Conservation (phyloP, 2,113 vertebrate species). For the Hemiprocne comata region DNA sequence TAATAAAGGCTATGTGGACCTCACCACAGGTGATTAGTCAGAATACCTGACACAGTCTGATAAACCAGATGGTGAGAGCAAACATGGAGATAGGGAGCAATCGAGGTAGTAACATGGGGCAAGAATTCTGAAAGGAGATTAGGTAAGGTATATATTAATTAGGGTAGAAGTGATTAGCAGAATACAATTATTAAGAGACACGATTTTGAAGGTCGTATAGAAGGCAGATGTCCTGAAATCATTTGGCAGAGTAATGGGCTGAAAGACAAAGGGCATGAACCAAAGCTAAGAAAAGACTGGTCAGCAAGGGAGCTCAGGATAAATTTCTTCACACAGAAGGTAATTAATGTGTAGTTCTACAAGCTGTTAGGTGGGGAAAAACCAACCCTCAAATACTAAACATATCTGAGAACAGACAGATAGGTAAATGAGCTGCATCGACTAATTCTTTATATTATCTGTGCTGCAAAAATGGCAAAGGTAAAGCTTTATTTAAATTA, state of each 20-base stretch:
- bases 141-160: background rate
- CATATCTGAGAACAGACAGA: background rate
- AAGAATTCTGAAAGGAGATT: background rate
- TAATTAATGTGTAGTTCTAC: constrained; percentile 36
- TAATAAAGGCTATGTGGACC: background rate
- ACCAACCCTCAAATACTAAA: background rate
- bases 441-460: background rate
- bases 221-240: constrained; percentile 1
- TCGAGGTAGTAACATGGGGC: background rate
- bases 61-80: constrained; percentile 27
- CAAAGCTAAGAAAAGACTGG: constrained; percentile 41
- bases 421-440: background rate
- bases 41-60: background rate
- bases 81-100: background rate
- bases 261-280: constrained; percentile 44
- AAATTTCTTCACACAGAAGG: constrained; percentile 16
- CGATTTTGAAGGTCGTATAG: constrained; percentile 36
- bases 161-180: background rate
- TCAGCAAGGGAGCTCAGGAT: constrained; percentile 21
- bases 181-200: constrained; percentile 10
- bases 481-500: background rate
- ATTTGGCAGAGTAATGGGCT: constrained; percentile 37
- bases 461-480: background rate
- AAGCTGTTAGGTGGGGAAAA: constrained; percentile 9
- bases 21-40: background rate